Evolutionary conservation across 2,888 invertebrate species (phyloP), one percentile per base, ranked within the genome.

Genomic region (Hypomecis punctinalis): DNA sequence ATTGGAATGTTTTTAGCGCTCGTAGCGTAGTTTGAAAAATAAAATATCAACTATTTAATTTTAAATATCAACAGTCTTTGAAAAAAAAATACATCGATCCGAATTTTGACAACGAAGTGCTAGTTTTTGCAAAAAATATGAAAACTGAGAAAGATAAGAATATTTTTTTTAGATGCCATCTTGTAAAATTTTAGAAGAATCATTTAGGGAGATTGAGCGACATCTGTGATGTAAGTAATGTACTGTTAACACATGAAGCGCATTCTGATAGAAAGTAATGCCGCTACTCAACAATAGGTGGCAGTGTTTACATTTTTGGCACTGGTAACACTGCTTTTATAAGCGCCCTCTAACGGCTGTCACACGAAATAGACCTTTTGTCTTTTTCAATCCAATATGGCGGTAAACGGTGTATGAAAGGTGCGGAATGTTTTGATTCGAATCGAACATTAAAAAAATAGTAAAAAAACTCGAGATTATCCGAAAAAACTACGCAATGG

Each of bases 301-400:
- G 52, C 74, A 36, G 5, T 52, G 45, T 36, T 39, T 11, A 1
- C 46, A n/a, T 71, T 78, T 75, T 71, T 53, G 35, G 5, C 5
- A 61, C 68, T 88, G 85, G 85, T 81, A 86, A 85, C 79, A 82
- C 68, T 39, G 37, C 5, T 0, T n/a, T 4, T n/a, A 3, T 55
- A 62, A 73, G 75, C 80, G 81, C 78, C 83, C 84, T 79, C 90
- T 89, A 77, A 73, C 74, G 83, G 67, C 52, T 51, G 68, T 68
- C 73, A 67, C 23, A 0, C 6, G 33, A 80, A 86, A 78, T 78
- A 78, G 75, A 82, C 80, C 85, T 90, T 89, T 90, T 89, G 88
- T 91, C 88, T 90, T 86, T 78, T 82, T 86, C 85, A 88, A 90
- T 90, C 87, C 92, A 93, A 93, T 90, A 93, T 93, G 92, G 92